A percentile compares a stretch with the other conserved stretches of the same genome.
Evolutionary conservation across 2,888 invertebrate genomes (phyloP).

Genomic region (Thecophora atra): DNA sequence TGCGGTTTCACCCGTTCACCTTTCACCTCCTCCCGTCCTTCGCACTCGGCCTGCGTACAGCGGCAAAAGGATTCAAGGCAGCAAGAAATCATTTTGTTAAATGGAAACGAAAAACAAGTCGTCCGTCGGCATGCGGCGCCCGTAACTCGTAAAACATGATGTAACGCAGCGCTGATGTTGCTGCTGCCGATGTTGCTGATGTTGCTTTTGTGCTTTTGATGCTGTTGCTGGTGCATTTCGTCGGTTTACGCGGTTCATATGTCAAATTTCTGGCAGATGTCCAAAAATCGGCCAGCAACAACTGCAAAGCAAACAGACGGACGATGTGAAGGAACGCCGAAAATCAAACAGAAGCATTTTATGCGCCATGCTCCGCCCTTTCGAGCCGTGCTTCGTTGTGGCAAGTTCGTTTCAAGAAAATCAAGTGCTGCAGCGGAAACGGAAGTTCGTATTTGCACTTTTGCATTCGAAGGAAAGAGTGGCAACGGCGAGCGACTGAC

Average conservation of each 20-base stretch:
- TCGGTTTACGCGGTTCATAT: conserved; percentile 55
- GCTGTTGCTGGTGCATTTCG: conserved; percentile 24
- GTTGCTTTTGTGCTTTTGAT: conserved; percentile 15
- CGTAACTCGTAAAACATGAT: conserved; percentile 37
- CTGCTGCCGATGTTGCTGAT: conserved; percentile 35
- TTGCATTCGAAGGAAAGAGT: conserved; percentile 52
- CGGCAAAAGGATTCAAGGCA: conserved; percentile 1
- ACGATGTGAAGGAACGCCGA: conserved; percentile 16
- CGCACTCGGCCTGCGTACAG: not conserved
- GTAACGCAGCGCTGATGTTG: conserved; percentile 38
- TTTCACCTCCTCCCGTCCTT: not conserved
- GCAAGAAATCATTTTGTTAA: conserved; percentile 21
- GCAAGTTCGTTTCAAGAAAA: conserved; percentile 34
- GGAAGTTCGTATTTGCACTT: conserved; percentile 65
- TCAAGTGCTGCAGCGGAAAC: conserved; percentile 63
- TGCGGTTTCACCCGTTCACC: conserved; percentile 11
- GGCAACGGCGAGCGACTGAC: conserved; percentile 11
- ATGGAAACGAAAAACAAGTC: conserved; percentile 28
- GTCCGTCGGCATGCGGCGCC: conserved; percentile 28
- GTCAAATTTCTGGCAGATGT: conserved; percentile 59
- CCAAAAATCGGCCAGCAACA: conserved; percentile 51
- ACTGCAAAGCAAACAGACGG: not conserved
- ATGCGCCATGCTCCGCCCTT: conserved; percentile 4
- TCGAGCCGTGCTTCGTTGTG: not conserved
- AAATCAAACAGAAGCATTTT: conserved; percentile 31